These are phyloP conservation scores for Hypolimnas misippus DNA, from an alignment of 2,888 invertebrate genomes.

Conservation along the genomic window DNA sequence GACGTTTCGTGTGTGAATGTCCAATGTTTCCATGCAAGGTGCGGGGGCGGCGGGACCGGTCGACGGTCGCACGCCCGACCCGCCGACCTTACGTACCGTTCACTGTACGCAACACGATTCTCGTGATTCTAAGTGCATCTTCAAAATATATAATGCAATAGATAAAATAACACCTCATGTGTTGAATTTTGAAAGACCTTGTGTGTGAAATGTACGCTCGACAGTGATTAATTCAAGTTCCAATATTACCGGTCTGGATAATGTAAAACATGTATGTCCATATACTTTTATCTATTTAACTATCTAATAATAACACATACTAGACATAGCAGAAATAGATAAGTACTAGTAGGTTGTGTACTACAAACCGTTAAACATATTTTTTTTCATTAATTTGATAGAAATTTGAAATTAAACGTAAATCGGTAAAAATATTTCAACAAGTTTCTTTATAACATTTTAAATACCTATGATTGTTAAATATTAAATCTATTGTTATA, in stretches of 20 bases:
- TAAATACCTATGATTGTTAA: no score
- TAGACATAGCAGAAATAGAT: conserved; percentile 13
- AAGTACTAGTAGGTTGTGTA: neutral
- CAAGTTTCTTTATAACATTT: neutral
- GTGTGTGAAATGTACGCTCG: conserved; percentile 43
- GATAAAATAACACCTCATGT: conserved; percentile 43
- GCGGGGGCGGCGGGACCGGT: conserved; percentile 77
- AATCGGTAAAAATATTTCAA: neutral
- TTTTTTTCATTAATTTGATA: neutral
- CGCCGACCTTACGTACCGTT: conserved; percentile 84
- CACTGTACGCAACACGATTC: conserved; percentile 69
- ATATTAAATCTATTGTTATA: no score
- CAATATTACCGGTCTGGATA: conserved; percentile 33
- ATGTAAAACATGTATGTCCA: conserved; percentile 48
- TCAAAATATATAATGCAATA: conserved; percentile 50
- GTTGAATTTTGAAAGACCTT: conserved; percentile 44
- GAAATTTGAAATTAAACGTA: neutral
- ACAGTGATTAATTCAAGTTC: conserved; percentile 42
- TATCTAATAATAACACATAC: neutral
- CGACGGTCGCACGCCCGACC: conserved; percentile 70
- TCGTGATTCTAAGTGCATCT: conserved; percentile 70
- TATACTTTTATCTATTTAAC: conserved; percentile 9
- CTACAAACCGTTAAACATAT: neutral
- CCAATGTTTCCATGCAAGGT: conserved; percentile 56
- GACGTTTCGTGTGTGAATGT: conserved; percentile 52